phyloP scores from a whole-genome alignment of 1,140 invertebrate genomes.

The Pseudomyrmex pallidus region DNA sequence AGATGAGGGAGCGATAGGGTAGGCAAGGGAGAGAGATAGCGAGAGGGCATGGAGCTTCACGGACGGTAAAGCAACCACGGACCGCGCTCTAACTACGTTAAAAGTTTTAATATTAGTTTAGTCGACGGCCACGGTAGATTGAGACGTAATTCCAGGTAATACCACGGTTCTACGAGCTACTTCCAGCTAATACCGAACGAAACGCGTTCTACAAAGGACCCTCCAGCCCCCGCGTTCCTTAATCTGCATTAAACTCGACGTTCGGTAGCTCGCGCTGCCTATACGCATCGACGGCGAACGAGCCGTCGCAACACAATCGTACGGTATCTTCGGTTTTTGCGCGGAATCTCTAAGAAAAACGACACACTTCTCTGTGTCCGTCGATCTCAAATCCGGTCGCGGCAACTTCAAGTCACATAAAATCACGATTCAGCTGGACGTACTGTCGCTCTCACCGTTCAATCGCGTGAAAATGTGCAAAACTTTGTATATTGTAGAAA shows the following conservation, averaged over 20 bases:
- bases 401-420: slow-evolving; percentile 20
- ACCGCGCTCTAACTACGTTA: slow-evolving; percentile 85
- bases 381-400: neutral
- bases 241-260: slow-evolving; percentile 84
- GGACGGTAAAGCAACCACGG: slow-evolving; percentile 84
- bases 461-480: neutral
- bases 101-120: slow-evolving; percentile 87
- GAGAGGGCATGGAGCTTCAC: slow-evolving; percentile 78
- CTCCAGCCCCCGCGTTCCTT: slow-evolving; percentile 77
- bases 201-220: slow-evolving; percentile 84
- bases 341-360: slow-evolving; percentile 23
- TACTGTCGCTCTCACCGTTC: neutral
- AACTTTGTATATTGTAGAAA: no score
- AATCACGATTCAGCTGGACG: neutral
- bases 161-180: slow-evolving; percentile 84
- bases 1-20: slow-evolving; percentile 60
- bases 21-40: slow-evolving; percentile 49
- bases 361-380: neutral
- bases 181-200: slow-evolving; percentile 84
- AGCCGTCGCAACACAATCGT: slow-evolving; percentile 64
- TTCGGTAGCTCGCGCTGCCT: slow-evolving; percentile 78
- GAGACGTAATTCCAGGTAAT: slow-evolving; percentile 86
- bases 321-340: slow-evolving; percentile 64
- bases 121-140: slow-evolving; percentile 86
- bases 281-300: slow-evolving; percentile 62